Base-by-base conservation (phyloP, 2,113 vertebrate genomes). In the Cephalophus harveyi region DNA sequence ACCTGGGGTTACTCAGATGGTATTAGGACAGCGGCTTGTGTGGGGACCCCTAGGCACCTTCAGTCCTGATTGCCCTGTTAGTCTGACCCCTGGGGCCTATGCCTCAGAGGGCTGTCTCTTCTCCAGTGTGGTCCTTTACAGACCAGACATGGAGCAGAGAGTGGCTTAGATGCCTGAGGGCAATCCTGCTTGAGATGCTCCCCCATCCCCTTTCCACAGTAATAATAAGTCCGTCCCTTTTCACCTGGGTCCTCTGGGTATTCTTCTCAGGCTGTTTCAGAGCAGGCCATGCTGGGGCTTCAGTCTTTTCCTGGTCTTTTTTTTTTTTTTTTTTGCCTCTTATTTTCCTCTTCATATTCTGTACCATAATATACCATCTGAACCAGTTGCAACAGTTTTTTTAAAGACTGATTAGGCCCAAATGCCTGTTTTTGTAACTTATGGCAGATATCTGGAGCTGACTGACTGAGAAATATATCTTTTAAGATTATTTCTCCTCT, bases 201-300 rank as follows among this genome's bases (percentile, higher is more conserved):
- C 8, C 7, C 30, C 0, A 17, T 16, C n/a, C n/a, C 7, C 2
- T 19, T 36, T 21, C n/a, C n/a, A 36, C n/a, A 36, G n/a, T 36
- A 36, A 71, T 71, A 36, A n/a, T 4, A 67, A 36, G 2, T 21
- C n/a, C 2, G 0, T 21, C 64, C 64, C n/a, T 36, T 36, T 71
- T 71, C n/a, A 36, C 33, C 33, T 67, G 64, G 17, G 64, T 67
- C 33, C n/a, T 21, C n/a, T 67, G 64, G n/a, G 8, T 9, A 67
- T 21, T 67, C 64, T 21, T 67, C 64, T 71, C n/a, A 36, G 64
- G 17, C 9, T 71, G 9, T 71, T 71, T 71, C 64, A 67, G 8
- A 67, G 64, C 33, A 36, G 64, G 64, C 64, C 4, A 36, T 11
- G n/a, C 17, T 71, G 64, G n/a, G 4, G 64, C n/a, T 36, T 71